Percentiles rank a stretch among this genome's conserved stretches.
These are phyloP conservation scores for Periophthalmus modestus DNA, from an alignment of 2,113 vertebrate genomes.

Conservation along the genomic window DNA sequence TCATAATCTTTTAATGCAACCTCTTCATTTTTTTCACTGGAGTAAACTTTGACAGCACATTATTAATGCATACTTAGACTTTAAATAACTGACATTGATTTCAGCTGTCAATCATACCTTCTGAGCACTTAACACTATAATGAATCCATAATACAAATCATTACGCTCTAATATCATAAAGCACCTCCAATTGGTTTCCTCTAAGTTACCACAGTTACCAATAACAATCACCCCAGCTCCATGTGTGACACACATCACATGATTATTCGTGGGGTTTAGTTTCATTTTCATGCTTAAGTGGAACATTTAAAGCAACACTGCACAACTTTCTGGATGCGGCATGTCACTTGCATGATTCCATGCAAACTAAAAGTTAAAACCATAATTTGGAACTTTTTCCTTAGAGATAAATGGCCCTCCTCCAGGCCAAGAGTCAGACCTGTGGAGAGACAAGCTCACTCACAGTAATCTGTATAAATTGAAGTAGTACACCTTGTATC, in stretches of 20 bases:
- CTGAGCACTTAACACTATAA: not conserved
- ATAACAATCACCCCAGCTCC: conserved; percentile 36
- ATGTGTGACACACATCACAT: conserved; percentile 45
- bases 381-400: too few relatives aligned
- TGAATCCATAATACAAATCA: not conserved
- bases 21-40: not conserved
- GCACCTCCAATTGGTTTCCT: conserved; percentile 30
- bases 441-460: too few relatives aligned
- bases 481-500: too few relatives aligned
- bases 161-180: not conserved
- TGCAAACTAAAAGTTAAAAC: too few relatives aligned
- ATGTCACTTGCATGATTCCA: too few relatives aligned
- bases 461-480: too few relatives aligned
- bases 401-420: too few relatives aligned
- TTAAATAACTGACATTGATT: not conserved
- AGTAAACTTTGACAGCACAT: not conserved
- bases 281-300: conserved; percentile 21
- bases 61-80: not conserved
- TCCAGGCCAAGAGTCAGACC: too few relatives aligned
- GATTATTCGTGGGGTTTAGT: conserved; percentile 36
- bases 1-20: too few relatives aligned
- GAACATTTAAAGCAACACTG: too few relatives aligned
- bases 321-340: too few relatives aligned
- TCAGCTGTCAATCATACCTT: not conserved
- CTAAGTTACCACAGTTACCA: conserved; percentile 62